Evolutionary conservation across 2,888 invertebrate genomes (phyloP).

Genomic region (Steinernema hermaphroditum): DNA sequence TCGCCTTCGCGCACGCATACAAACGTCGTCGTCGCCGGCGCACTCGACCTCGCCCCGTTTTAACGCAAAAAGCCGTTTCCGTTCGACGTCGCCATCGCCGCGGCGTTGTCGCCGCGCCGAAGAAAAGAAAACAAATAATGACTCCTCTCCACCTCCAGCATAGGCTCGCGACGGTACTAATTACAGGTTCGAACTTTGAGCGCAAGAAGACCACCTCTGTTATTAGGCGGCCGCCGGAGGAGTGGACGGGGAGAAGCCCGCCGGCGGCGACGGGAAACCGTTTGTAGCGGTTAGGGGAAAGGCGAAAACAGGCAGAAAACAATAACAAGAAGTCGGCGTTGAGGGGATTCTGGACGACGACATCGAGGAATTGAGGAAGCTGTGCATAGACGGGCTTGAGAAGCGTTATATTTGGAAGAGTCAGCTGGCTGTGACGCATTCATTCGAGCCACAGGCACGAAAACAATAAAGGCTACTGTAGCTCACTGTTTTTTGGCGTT

Average conservation of each 20-base stretch:
- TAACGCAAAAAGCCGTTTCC: slow-evolving; percentile 30
- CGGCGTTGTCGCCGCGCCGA: background rate
- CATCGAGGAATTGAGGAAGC: background rate
- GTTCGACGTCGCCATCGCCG: background rate
- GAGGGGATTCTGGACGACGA: slow-evolving; percentile 11
- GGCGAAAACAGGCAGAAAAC: slow-evolving; percentile 5
- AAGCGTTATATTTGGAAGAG: background rate
- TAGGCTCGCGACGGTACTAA: slow-evolving; percentile 23
- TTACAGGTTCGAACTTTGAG: slow-evolving; percentile 12
- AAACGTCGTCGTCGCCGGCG: background rate
- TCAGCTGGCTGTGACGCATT: too few species aligned
- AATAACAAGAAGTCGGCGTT: slow-evolving; percentile 24
- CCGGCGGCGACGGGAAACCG: slow-evolving; percentile 8
- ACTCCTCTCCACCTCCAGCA: background rate
- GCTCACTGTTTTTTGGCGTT: too few species aligned
- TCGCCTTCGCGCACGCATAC: slow-evolving; percentile 20
- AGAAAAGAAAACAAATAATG: slow-evolving; percentile 29
- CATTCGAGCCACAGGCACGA: too few species aligned
- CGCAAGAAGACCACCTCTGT: background rate
- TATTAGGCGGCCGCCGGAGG: slow-evolving; percentile 19
- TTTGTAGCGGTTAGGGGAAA: background rate
- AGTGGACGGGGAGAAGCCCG: slow-evolving; percentile 1
- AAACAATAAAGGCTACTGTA: too few species aligned
- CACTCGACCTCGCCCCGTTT: slow-evolving; percentile 31
- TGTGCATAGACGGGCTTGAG: background rate